Evolutionary conservation across 2,888 invertebrate species (phyloP), one percentile per base, ranked within the genome.

Genomic region (Yponomeuta evonymella): DNA sequence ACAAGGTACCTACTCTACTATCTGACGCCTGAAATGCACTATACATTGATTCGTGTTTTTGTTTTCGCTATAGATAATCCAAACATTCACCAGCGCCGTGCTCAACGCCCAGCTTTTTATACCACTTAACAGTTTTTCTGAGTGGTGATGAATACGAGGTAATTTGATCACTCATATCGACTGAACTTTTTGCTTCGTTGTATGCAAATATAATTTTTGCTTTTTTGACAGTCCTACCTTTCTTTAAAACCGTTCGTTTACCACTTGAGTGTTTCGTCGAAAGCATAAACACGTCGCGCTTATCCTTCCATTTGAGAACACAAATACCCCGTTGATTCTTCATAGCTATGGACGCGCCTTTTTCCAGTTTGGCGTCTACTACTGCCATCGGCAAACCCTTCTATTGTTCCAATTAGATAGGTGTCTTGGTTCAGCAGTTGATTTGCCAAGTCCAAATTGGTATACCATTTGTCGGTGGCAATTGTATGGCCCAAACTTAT

Each of bases 111-210:
- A 82, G 64, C 72, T 83, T 84, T 73, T 72, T 78, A 71, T 79
- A 82, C 83, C 84, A 84, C 71, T 82, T 43, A 43, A 83, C 72
- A 15, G 78, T 77, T 75, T 81, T 83, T 69, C 81, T 72, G 48
- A 83, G 73, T 72, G 81, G 79, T 36, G 79, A 73, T 11, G 74
- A 74, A 72, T 79, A 79, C 5, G 79, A 68, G 12, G 74, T 70
- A 78, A 81, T 80, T 73, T 83, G 83, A 71, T 84, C 81, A 62
- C 75, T 77, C 73, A 81, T 71, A 72, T 83, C 81, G 15, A 83
- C 80, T 30, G 81, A 75, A 48, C 75, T 73, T 78, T 83, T 83
- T 10, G 75, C 74, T 71, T 75, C 75, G 74, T 83, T 82, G 73
- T 4, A 33, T 33, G 33, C 33, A 33, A 33, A 2, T 4, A 33